Percentiles rank a stretch among this genome's conserved stretches.
Conservation (phyloP, 2,113 vertebrate species). For the Recurvirostra avosetta region DNA sequence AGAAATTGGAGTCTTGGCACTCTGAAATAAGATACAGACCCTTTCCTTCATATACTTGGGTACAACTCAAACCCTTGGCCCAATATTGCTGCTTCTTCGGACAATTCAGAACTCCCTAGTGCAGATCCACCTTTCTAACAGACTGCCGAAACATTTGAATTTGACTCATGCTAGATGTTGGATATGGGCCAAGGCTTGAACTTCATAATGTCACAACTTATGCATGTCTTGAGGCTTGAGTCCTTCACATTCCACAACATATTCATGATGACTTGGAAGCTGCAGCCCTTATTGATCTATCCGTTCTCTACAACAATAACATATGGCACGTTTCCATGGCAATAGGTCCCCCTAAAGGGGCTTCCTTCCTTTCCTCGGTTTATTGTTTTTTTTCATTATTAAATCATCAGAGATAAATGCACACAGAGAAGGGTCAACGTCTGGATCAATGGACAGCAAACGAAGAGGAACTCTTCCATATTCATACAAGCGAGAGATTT, state of each 20-base stretch:
- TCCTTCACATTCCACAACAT: conserved; percentile 1
- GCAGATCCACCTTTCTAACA: background rate
- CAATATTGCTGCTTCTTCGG: background rate
- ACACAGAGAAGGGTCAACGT: background rate
- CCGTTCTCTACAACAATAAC: background rate
- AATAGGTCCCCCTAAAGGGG: conserved; percentile 14
- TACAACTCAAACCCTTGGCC: background rate
- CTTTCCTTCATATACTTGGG: background rate
- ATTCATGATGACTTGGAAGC: background rate
- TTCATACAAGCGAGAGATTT: conserved; percentile 32
- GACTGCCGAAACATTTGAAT: background rate
- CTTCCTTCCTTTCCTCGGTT: conserved; percentile 4
- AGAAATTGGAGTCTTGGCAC: background rate
- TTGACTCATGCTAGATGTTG: background rate
- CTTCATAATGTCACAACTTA: background rate
- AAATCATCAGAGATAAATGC: conserved; percentile 38
- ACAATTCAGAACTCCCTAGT: background rate
- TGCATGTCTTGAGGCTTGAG: background rate
- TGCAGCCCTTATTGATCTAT: conserved; percentile 40
- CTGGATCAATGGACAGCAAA: conserved; percentile 47
- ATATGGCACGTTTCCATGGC: conserved; percentile 13
- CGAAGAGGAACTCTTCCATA: conserved; percentile 53
- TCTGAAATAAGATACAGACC: background rate
- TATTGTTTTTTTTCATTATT: conserved; percentile 44
- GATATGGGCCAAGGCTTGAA: background rate